Conservation (phyloP, 2,113 vertebrate genomes). For the Dipodomys ordii region DNA sequence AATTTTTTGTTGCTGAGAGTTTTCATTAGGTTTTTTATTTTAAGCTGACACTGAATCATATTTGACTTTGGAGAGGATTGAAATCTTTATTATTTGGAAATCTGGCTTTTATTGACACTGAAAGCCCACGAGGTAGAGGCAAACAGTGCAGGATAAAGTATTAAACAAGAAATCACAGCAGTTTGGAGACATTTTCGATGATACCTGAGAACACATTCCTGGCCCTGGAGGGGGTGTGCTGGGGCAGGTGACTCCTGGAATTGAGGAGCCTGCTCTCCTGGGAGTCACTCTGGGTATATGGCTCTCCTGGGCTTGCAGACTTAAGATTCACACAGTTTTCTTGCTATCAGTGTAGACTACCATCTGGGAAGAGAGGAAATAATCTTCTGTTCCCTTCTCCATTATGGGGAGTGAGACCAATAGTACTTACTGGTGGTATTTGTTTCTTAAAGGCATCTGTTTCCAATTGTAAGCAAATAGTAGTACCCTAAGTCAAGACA, state of each 20-base stretch:
- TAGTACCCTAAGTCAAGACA: background rate
- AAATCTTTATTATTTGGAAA: background rate
- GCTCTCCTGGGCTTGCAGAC: no score
- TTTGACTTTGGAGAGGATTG: background rate
- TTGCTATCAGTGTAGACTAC: background rate
- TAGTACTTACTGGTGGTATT: background rate
- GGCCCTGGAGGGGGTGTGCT: background rate
- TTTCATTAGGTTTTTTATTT: conserved; percentile 3
- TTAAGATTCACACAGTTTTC: no score
- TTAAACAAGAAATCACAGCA: background rate
- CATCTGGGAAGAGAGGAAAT: background rate
- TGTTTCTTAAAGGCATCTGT: background rate
- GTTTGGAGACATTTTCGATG: background rate
- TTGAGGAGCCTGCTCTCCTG: background rate
- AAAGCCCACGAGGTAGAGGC: background rate
- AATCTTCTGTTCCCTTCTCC: background rate
- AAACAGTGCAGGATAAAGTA: background rate
- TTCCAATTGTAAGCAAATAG: conserved; percentile 4
- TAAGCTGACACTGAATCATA: background rate
- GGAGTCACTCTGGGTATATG: no score
- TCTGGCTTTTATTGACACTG: background rate
- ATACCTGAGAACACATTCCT: background rate
- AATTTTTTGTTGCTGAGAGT: conserved; percentile 36
- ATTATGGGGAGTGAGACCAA: background rate
- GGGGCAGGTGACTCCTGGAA: background rate